A percentile compares a stretch with the other conserved stretches of the same genome.
These are phyloP conservation scores for Hemicentrotus pulcherrimus DNA, from an alignment of 35 echinoderm and acorn worm species.

Conservation along the genomic window DNA sequence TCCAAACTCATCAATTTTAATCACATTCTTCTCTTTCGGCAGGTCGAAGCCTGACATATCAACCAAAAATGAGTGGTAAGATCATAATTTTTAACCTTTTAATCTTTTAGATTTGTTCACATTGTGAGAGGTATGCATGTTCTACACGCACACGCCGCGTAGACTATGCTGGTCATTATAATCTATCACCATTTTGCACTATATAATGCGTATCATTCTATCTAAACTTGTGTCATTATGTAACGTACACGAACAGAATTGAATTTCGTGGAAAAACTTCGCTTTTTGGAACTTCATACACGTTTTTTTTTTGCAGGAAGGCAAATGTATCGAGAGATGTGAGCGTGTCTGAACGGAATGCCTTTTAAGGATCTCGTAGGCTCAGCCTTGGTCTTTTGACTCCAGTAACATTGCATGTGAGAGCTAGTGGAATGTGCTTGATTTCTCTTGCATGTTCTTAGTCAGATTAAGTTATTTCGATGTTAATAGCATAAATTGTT, in stretches of 20 bases:
- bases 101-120: not conserved
- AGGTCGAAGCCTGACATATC: conserved; percentile 18
- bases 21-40: conserved; percentile 32
- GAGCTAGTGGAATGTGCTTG: not conserved
- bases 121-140: not conserved
- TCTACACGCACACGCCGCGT: not conserved
- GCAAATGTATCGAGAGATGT: not conserved
- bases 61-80: conserved; percentile 47
- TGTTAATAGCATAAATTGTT: not conserved
- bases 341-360: not conserved
- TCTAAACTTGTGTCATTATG: not conserved
- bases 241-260: not conserved
- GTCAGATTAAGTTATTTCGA: not conserved
- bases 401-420: not conserved
- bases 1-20: conserved; percentile 15
- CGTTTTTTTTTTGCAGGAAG: not conserved
- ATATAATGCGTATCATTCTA: too few relatives aligned
- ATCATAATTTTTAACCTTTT: not conserved
- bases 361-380: conserved; percentile 8
- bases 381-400: conserved; percentile 13
- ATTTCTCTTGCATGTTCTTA: not conserved
- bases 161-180: not conserved
- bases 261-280: not conserved
- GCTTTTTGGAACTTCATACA: not conserved
- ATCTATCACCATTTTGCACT: too few relatives aligned